Conservation (phyloP, 2,888 invertebrate species). For the Tiliacea aurago region DNA sequence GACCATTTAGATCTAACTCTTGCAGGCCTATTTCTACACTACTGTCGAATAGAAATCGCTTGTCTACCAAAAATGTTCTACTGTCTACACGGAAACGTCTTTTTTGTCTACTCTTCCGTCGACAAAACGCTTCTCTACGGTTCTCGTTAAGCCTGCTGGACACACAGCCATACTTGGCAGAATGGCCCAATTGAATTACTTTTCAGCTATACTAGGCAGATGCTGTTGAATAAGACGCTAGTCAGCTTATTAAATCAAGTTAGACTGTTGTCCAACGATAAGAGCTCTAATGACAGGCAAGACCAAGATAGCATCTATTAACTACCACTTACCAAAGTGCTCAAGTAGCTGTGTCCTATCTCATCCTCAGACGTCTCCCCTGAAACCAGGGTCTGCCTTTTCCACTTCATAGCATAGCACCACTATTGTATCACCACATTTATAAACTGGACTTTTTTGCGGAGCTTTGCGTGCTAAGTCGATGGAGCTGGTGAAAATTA, state of each 20-base stretch:
- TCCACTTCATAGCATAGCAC: conserved; percentile 83
- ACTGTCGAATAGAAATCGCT: too few species aligned
- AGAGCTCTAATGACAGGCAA: neutral
- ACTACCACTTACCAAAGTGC: conserved; percentile 84
- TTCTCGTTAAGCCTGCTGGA: too few species aligned
- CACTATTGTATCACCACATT: conserved; percentile 60
- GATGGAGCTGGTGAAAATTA: conserved; percentile 36
- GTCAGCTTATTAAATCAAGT: neutral
- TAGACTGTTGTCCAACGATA: neutral
- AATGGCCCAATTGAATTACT: too few species aligned
- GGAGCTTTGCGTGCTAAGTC: conserved; percentile 43
- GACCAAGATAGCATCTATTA: neutral
- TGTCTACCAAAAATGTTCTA: too few species aligned
- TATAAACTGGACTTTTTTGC: conserved; percentile 23
- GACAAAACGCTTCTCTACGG: too few species aligned
- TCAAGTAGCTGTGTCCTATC: conserved; percentile 87
- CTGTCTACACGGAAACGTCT: too few species aligned
- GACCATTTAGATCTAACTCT: too few species aligned
- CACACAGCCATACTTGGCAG: too few species aligned
- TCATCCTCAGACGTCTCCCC: conserved; percentile 88
- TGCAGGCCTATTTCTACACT: too few species aligned
- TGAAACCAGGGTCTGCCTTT: conserved; percentile 81
- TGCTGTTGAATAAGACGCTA: neutral
- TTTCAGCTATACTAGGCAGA: neutral
- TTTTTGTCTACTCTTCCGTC: too few species aligned